These are phyloP conservation scores for Pontoporia blainvillei DNA, from an alignment of 2,113 vertebrate species.

Conservation along the genomic window DNA sequence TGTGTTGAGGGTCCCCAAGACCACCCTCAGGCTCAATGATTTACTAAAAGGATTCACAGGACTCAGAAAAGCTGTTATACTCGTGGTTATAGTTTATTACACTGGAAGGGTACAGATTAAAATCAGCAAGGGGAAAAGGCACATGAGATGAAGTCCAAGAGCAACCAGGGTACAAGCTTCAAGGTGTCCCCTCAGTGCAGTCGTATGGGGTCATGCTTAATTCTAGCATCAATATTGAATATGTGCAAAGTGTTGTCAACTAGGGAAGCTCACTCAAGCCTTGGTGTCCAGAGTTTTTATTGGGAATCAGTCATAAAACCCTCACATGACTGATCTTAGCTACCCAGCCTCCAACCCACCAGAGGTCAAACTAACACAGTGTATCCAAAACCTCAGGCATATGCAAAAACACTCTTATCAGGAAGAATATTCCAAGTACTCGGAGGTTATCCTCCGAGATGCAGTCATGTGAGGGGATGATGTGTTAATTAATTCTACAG, in stretches of 20 bases:
- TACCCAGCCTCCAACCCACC: background rate
- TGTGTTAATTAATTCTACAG: too few relatives aligned
- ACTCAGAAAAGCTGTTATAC: too few relatives aligned
- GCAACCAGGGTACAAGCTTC: background rate
- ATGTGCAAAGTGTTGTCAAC: background rate
- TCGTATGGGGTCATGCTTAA: background rate
- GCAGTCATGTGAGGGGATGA: too few relatives aligned
- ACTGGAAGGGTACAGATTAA: background rate
- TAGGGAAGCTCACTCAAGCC: background rate
- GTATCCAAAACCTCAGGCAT: background rate
- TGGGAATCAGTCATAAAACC: background rate
- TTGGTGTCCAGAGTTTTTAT: background rate
- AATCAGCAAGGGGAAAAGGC: background rate
- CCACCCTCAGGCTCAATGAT: too few relatives aligned
- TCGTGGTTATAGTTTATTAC: too few relatives aligned
- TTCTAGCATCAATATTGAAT: background rate
- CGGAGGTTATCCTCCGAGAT: too few relatives aligned
- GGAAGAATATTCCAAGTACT: too few relatives aligned
- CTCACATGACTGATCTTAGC: background rate
- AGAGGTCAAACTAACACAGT: background rate
- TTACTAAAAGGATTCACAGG: too few relatives aligned
- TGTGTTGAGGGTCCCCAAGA: too few relatives aligned
- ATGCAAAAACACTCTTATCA: too few relatives aligned
- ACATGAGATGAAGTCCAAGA: background rate
- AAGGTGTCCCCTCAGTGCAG: background rate